Base-by-base conservation (phyloP, 2,113 vertebrate species). In the Pelvicachromis taeniatus region DNA sequence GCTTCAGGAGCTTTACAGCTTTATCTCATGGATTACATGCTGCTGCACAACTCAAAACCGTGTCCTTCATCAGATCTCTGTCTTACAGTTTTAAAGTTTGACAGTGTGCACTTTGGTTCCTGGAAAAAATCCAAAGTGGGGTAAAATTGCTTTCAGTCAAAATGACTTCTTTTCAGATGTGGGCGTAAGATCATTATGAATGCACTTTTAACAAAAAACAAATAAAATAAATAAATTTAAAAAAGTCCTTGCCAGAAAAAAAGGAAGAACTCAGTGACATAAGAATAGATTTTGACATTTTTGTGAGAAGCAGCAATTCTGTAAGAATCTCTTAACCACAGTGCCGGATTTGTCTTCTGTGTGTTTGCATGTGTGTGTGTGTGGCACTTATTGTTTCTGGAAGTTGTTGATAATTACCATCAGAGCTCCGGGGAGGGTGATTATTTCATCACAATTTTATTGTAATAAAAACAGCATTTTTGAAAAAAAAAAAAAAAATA, bases 1-100 rank as follows among this genome's bases (percentile, higher is more conserved):
- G 56, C 68, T 84, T 84, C 84, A 89, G 54, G 55, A 85, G 40
- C 13, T 89, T 90, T 90, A 61, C 65, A 63, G 35, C 78, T 89
- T 87, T 52, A 88, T 88, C 88, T 84, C 54, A 50, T 33, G 61
- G 82, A 89, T 88, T 83, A 88, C 82, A 84, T 54, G 48, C 77
- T 1, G 1, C 58, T 31, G 45, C 54, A 82, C 23, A 84, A 80
- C 63, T 68, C 23, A 88, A 38, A 80, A 53, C 50, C 42, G 31
- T 82, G 59, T 82, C 63, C 61, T 77, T 81, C 31, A 11, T 35
- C n/a, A 17, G 11, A 48, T 83, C 63, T 83, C 40, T 1, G 6
- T 58, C 23, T 65, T 61, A 61, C 21, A 58, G 21, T 78, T 81
- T 78, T 26, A 61, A 78, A 85, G 55, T 45, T 77, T 70, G 14